Conservation (phyloP, 2,888 invertebrate species). For the Macrophya annulata region DNA sequence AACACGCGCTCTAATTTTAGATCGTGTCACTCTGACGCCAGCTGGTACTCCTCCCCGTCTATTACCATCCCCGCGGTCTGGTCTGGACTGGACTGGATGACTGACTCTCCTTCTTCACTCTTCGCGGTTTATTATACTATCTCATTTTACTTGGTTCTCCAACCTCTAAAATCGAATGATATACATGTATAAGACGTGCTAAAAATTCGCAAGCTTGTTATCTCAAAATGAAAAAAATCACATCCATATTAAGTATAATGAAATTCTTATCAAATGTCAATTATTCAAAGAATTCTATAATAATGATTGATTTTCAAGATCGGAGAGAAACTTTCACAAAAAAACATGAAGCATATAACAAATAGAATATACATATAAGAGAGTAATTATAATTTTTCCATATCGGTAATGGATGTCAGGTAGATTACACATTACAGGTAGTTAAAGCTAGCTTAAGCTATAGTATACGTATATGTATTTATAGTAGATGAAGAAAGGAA, state of each 20-base stretch:
- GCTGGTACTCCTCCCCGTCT: constrained; percentile 76
- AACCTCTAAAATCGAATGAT: too few species aligned
- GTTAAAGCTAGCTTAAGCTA: neutral
- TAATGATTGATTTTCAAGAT: too few species aligned
- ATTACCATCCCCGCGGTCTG: constrained; percentile 68
- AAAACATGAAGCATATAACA: too few species aligned
- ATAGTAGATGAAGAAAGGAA: constrained; percentile 52
- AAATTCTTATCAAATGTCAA: too few species aligned
- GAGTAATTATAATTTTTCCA: neutral
- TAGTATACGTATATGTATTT: neutral
- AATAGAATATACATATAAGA: neutral
- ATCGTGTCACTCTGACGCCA: constrained; percentile 79
- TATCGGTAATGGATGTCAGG: constrained; percentile 7
- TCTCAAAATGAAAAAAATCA: too few species aligned
- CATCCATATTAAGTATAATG: too few species aligned
- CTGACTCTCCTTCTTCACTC: constrained; percentile 5
- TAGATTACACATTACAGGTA: neutral
- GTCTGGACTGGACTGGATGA: neutral
- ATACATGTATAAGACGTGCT: neutral
- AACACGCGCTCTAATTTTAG: constrained; percentile 78
- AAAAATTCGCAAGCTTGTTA: too few species aligned
- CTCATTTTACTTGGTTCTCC: neutral
- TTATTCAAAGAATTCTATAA: too few species aligned
- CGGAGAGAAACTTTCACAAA: too few species aligned
- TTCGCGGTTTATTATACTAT: constrained; percentile 2